Percentiles rank a stretch among this genome's conserved stretches.
These are phyloP conservation scores for Pogonocichla stellata DNA, from an alignment of 2,113 vertebrate genomes.

Conservation along the genomic window DNA sequence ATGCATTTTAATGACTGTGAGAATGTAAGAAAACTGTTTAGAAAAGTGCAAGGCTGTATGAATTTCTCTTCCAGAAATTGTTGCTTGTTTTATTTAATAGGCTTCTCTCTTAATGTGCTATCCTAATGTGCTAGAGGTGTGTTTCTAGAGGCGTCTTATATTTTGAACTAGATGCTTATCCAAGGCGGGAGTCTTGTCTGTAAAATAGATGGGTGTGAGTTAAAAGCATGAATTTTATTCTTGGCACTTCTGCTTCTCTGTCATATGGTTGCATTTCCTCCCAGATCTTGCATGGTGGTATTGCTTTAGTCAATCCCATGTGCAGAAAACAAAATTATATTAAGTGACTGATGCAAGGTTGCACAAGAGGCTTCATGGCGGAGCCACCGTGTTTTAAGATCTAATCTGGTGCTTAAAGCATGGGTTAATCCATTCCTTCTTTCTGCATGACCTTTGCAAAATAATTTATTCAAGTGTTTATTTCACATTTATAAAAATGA, in stretches of 20 bases:
- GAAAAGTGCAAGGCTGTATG: slow-evolving; percentile 13
- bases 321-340: not conserved
- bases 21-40: slow-evolving; percentile 39
- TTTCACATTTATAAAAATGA: not conserved
- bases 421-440: not conserved
- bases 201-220: not conserved
- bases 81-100: slow-evolving; percentile 4
- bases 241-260: not conserved
- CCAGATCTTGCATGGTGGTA: not conserved
- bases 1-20: slow-evolving; percentile 66
- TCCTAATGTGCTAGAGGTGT: not conserved
- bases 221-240: not conserved
- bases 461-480: not conserved
- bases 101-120: not conserved
- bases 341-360: not conserved
- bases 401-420: not conserved
- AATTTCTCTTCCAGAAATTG: slow-evolving; percentile 8
- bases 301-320: not conserved
- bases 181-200: not conserved
- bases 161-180: not conserved
- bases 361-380: not conserved
- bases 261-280: not conserved
- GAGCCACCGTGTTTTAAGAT: not conserved
- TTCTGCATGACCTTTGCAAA: not conserved
- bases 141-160: not conserved